phyloP scores from a whole-genome alignment of 2,888 invertebrate genomes.

The Thereva nobilitata region DNA sequence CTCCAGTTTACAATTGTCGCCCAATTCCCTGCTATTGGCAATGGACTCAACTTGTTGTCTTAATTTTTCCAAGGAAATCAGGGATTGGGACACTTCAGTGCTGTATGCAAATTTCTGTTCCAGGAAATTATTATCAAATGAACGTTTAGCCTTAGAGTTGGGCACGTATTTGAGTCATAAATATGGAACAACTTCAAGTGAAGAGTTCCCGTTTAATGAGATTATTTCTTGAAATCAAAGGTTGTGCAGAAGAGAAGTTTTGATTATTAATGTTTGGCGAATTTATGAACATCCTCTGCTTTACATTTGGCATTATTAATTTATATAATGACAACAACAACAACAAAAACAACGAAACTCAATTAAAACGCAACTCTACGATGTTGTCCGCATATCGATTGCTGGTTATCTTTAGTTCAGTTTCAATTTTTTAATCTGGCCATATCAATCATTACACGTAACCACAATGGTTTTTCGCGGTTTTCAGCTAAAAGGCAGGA shows the following conservation, averaged over 20 bases:
- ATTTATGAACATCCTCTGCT: slow-evolving; percentile 23
- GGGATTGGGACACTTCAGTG: not conserved
- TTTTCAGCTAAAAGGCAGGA: slow-evolving; percentile 33
- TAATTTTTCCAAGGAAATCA: slow-evolving; percentile 27
- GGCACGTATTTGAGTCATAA: slow-evolving; percentile 35
- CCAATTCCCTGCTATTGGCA: slow-evolving; percentile 23
- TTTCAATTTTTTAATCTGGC: slow-evolving; percentile 27
- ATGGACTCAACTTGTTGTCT: slow-evolving; percentile 15
- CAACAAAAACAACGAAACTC: too few species aligned
- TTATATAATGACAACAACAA: too few species aligned
- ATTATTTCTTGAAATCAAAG: slow-evolving; percentile 18
- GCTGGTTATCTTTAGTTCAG: slow-evolving; percentile 4
- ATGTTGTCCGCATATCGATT: not conserved
- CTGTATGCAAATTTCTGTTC: slow-evolving; percentile 31
- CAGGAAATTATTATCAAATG: slow-evolving; percentile 32
- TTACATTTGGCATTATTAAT: not conserved
- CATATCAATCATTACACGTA: slow-evolving; percentile 27
- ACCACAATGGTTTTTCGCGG: slow-evolving; percentile 35
- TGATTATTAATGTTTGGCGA: not conserved
- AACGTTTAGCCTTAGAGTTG: slow-evolving; percentile 30
- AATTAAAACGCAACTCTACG: too few species aligned
- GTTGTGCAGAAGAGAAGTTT: not conserved
- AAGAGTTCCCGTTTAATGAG: slow-evolving; percentile 33
- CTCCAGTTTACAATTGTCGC: slow-evolving; percentile 38
- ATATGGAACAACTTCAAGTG: slow-evolving; percentile 32